A percentile compares a stretch with the other conserved stretches of the same genome.
These are phyloP conservation scores for Nerophis lumbriciformis DNA, from an alignment of 2,113 vertebrate genomes.

Conservation along the genomic window DNA sequence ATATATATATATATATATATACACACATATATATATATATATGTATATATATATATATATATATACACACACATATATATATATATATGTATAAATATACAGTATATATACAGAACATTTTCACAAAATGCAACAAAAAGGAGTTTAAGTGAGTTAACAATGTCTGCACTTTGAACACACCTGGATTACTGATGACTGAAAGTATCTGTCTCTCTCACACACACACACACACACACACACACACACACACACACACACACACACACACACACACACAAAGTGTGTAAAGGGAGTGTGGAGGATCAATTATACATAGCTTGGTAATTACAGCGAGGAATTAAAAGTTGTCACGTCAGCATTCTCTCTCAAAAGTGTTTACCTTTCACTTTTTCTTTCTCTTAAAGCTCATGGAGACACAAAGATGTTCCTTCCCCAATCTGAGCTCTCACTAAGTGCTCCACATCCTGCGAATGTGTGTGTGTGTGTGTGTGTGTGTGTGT, in stretches of 20 bases:
- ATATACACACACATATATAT: no score
- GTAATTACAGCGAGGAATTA: slow-evolving; percentile 74
- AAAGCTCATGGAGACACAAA: slow-evolving; percentile 42
- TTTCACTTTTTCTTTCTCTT: slow-evolving; percentile 28
- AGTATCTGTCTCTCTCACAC: slow-evolving; percentile 39
- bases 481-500: slow-evolving; percentile 7
- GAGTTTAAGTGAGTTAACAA: background rate
- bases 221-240: background rate
- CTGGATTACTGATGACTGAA: slow-evolving; percentile 63
- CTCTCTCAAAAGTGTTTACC: slow-evolving; percentile 37
- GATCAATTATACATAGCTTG: slow-evolving; percentile 75
- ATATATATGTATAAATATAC: no score
- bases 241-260: slow-evolving; percentile 30
- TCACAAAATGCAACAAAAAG: no score
- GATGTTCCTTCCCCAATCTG: slow-evolving; percentile 29
- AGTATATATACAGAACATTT: no score
- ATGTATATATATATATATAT: no score
- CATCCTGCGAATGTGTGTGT: slow-evolving; percentile 26
- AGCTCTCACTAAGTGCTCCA: slow-evolving; percentile 48
- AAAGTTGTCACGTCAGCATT: slow-evolving; percentile 71
- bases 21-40: no score
- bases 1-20: no score
- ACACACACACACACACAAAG: slow-evolving; percentile 29
- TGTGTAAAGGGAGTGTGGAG: slow-evolving; percentile 68
- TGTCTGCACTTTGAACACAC: no score